Conservation (phyloP, 2,797 vertebrate species). For the Pangasius mekongensis region DNA sequence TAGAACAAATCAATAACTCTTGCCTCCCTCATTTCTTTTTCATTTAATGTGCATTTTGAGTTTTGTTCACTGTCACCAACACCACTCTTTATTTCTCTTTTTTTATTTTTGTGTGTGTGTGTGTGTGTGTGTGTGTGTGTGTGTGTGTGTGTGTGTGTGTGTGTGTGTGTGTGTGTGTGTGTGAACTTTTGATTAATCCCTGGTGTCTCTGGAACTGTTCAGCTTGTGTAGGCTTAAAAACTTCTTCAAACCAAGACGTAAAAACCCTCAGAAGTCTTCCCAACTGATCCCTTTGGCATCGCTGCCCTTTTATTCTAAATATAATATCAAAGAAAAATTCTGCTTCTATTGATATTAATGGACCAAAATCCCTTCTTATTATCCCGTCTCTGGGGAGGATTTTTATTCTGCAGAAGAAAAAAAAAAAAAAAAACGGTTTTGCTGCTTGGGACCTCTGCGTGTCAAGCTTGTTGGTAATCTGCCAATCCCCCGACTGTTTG, state of each 20-base stretch:
- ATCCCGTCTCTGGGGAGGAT: conserved; percentile 19
- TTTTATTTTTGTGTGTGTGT: neutral
- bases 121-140: neutral
- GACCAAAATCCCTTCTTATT: conserved; percentile 32
- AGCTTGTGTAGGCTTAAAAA: conserved; percentile 8
- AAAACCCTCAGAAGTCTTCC: conserved; percentile 12
- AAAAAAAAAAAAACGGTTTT: conserved; percentile 17
- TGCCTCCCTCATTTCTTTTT: neutral
- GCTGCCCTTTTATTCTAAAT: conserved; percentile 34
- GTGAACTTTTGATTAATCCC: neutral
- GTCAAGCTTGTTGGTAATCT: conserved; percentile 39
- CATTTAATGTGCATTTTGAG: neutral
- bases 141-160: no score
- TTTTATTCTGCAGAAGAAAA: neutral
- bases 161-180: neutral
- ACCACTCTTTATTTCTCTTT: neutral
- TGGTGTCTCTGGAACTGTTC: neutral
- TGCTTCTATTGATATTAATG: conserved; percentile 39
- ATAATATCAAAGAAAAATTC: conserved; percentile 28
- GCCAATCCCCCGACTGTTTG: conserved; percentile 8
- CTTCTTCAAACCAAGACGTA: conserved; percentile 16
- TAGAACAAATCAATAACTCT: neutral
- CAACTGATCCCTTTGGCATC: conserved; percentile 12
- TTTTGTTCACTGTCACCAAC: neutral
- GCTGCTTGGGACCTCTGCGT: neutral